phyloP scores from a whole-genome alignment of 2,888 invertebrate genomes.

The Phalangium opilio region DNA sequence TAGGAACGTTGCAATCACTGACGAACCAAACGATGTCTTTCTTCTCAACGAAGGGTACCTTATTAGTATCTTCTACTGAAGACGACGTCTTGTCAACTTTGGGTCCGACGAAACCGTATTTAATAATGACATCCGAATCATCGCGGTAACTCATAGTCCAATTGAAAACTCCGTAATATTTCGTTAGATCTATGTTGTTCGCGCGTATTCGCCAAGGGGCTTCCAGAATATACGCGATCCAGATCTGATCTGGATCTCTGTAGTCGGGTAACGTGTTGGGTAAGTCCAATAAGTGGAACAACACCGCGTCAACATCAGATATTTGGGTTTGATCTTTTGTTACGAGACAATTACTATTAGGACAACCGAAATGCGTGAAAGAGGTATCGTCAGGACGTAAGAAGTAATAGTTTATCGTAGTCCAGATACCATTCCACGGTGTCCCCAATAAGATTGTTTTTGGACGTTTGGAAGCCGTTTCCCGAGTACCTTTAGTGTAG shows the following conservation, averaged over 20 bases:
- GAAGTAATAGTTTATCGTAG: conserved; percentile 15
- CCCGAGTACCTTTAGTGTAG: not conserved
- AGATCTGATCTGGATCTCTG: conserved; percentile 8
- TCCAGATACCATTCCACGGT: conserved; percentile 11
- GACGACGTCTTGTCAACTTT: too few relatives aligned
- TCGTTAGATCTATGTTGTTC: not conserved
- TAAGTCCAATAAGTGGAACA: conserved; percentile 17
- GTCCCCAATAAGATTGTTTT: conserved; percentile 14
- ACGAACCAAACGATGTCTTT: conserved; percentile 13
- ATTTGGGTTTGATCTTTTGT: conserved; percentile 10
- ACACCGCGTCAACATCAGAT: conserved; percentile 11
- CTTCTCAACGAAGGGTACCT: not conserved
- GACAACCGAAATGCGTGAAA: conserved; percentile 14
- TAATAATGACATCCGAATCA: conserved; percentile 11
- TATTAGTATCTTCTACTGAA: not conserved
- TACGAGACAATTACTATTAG: conserved; percentile 10
- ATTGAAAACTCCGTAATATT: conserved; percentile 11
- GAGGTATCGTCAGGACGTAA: conserved; percentile 6
- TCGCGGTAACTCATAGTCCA: conserved; percentile 18
- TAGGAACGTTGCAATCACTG: conserved; percentile 14
- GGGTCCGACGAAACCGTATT: conserved; percentile 10
- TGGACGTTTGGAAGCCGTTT: not conserved
- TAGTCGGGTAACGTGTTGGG: conserved; percentile 7
- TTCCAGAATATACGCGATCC: conserved; percentile 13
- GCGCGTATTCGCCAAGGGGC: conserved; percentile 12